Evolutionary conservation across 2,113 vertebrate genomes (phyloP), one percentile per base, ranked within the genome.

Genomic region (Xiphophorus couchianus): DNA sequence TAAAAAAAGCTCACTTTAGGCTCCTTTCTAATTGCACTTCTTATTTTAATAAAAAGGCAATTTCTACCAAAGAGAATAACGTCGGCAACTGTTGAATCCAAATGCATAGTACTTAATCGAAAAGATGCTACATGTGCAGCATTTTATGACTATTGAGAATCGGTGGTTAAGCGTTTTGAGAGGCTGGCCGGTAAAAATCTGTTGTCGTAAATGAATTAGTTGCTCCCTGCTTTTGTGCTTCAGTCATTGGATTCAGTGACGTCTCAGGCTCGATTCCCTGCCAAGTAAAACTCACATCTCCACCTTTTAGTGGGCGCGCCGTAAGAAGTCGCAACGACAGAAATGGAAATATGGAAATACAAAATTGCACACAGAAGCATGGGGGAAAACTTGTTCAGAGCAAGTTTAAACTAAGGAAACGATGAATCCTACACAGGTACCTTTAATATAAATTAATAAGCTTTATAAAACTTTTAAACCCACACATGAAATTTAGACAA

Each of bases 151-250:
- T 66, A 33, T 62, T 39, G 33, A 69, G 31, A 82, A 85, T 74
- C 82, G 74, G 81, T 85, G 73, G 78, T 79, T 76, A 73, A 27
- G 31, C 42, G 66, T 83, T 71, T 58, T 33, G 58, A 82, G 17
- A 79, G 71, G 69, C 68, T 77, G 81, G 78, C 68, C 61, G 70
- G 77, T 84, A 85, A 86, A 86, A 80, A 85, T 84, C 78, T 73
- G 82, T 71, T 79, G 74, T 77, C 69, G 71, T 70, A 42, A 37
- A 66, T 84, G 35, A 71, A 66, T 31, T 71, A 73, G 67, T 82
- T 67, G 72, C 69, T 89, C 86, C 86, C 82, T 84, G 82, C 81
- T 85, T 48, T 91, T 92, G 91, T 92, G 90, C 91, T 91, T 90
- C 81, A 77, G 39, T 76, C 27, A 39, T 68, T 82, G 69, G 83